Base-by-base conservation (phyloP, 2,888 invertebrate species). In the Phorcus lineatus region DNA sequence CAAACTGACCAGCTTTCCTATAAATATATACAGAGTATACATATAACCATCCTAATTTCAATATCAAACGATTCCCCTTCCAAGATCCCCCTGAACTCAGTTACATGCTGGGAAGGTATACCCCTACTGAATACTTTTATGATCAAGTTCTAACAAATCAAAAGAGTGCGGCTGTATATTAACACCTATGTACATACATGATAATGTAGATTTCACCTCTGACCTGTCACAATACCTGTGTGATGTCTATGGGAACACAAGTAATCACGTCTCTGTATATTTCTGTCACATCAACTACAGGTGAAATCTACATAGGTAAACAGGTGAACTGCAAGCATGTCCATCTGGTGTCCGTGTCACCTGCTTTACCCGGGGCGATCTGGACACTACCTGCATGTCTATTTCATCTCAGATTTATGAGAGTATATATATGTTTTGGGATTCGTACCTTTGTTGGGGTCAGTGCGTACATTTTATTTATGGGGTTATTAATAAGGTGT, bases 281-380 rank as follows among this genome's bases (percentile, higher is more conserved):
- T 62, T 62, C 62, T 62, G 62, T 62, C 62, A 47, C 62, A 62
- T 62, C 62, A 62, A 62, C 24, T 28, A 62, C 24, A 62, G 62
- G 28, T 62, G 62, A 62, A 62, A 62, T 62, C 62, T 62, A 62
- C 62, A 62, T 62, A 62, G 28, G 62, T 62, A 62, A 62, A 62
- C 62, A 62, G 62, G 62, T 62, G 62, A 62, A 16, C 62, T 24
- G n/a, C 62, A 62, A 16, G 28, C 62, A 17, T 62, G 62, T 62
- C 62, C 62, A 62, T 62, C 28, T 28, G 16, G 16, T 62, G 62
- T 62, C 62, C 62, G 62, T 28, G 28, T 28, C 28, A 28, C 28
- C 62, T 62, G 6, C 24, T 47, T 47, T 47, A 47, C 47, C 47
- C 11, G 47, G 11, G 47, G 47, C 47, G 4, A 47, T 13, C 47